Conservation (phyloP, 2,888 invertebrate genomes). For the Mellilla xanthometata region DNA sequence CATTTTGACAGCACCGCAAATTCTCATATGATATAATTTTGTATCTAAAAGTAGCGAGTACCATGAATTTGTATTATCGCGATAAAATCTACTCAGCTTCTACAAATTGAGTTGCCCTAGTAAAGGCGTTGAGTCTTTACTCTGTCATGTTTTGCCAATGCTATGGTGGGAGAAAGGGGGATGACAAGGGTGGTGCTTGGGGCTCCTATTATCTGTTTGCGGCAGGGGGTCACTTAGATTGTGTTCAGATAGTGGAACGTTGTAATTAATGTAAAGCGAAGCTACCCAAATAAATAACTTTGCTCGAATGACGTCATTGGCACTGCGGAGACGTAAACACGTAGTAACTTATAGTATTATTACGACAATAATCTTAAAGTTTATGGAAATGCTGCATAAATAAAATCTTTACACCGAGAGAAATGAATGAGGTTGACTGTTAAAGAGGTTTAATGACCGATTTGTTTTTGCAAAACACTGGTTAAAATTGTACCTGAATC, state of each 20-base stretch:
- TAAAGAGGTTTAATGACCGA: too few species aligned
- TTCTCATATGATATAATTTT: too few species aligned
- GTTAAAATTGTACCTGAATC: too few species aligned
- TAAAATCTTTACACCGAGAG: too few species aligned
- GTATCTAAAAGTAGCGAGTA: too few species aligned
- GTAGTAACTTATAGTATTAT: too few species aligned
- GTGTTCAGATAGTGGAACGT: constrained; percentile 6
- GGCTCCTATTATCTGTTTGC: too few species aligned
- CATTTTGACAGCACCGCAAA: too few species aligned
- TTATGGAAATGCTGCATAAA: too few species aligned
- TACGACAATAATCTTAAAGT: too few species aligned
- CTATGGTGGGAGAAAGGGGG: constrained; percentile 36
- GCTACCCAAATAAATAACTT: neutral
- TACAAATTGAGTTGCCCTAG: constrained; percentile 24
- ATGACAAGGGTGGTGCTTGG: neutral
- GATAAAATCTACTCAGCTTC: neutral
- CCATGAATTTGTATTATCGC: neutral
- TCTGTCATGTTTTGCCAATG: constrained; percentile 43
- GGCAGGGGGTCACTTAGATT: constrained; percentile 7
- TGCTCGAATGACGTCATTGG: neutral
- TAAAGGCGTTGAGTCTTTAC: constrained; percentile 21
- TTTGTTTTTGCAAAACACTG: too few species aligned
- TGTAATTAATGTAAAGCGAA: constrained; percentile 7
- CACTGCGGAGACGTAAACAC: neutral
- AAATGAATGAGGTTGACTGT: too few species aligned